Evolutionary conservation across 2,113 vertebrate species (phyloP), one percentile per base, ranked within the genome.

Genomic region (Antechinus flavipes): DNA sequence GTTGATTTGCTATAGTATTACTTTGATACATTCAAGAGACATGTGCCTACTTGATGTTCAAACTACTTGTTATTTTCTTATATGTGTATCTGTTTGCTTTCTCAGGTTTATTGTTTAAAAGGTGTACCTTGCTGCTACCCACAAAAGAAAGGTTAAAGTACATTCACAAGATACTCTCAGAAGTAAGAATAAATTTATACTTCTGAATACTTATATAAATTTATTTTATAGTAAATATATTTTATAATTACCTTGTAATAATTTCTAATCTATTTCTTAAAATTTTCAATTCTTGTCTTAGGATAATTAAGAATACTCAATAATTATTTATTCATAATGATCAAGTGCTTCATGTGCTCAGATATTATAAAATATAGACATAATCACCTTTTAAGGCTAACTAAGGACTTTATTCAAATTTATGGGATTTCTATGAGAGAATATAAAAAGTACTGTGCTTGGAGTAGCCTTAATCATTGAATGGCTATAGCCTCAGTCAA

Each of bases 141-240:
- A 99, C 99, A 92, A 99, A 98, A 94, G 99, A 99, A 19, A 99
- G 99, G 97, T 98, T 99, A 52, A 99, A 98, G 93, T 99, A 99
- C 12, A 98, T 98, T 93, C 99, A 99, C 96, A 98, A 97, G 96
- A 98, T 97, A 68, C 98, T 99, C 91, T 98, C 98, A 94, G 98
- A 99, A 98, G 99, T 99, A 98, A 99, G 98, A 94, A 84, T 42
- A 84, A 42, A 42, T 23, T 91, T 56, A 52, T 56, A 91, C 12
- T 92, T 94, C 54, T 96, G 47, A 96, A 94, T 91, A 95, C 96
- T 49, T 93, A 93, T 91, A 95, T 12, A 96, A 35, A 94, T 89
- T 97, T 95, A 27, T 90, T 94, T 93, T 92, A 27, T 26, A 95
- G 68, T 94, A 95, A 96, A 95, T 19, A 91, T 94, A 84, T 91